Evolutionary conservation across 1,140 invertebrate species (phyloP), one percentile per base, ranked within the genome.

Genomic region (Conus betulinus): DNA sequence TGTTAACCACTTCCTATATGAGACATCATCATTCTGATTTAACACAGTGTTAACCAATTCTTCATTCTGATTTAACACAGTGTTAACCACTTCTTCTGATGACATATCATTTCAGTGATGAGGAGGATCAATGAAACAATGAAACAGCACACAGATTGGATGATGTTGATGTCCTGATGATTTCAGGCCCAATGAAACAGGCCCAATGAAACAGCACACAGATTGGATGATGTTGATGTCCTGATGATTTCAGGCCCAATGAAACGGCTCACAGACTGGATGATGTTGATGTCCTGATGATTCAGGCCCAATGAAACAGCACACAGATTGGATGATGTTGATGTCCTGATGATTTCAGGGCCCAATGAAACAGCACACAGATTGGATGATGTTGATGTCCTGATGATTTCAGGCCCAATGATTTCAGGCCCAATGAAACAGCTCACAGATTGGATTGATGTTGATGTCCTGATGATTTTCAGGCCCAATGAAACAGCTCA

Each of bases 131-230:
- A 39, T 39, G 39, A 39, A 39, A 39, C 39, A 39, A 91, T 76
- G 94, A 95, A 90, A 84, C 91, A 76, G 98, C 98, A 3, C 97
- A 97, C 13, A 95, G 98, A 91, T 39, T 39, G 39, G 39, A 39
- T 39, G 39, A 39, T 39, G 39, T 39, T 39, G 39, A 39, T 88
- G 52, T 88, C 74, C 78, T 87, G 39, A 76, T 84, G 57, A 84
- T 83, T 87, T 5, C 85, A 94, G 93, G 79, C 86, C 78, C 60
- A 92, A 91, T 71, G 94, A 95, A 89, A 84, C 91, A 78, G 98
- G 39, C 39, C 39, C 39, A 39, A 39, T 39, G 39, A 39, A 39
- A 39, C 39, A 39, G 39, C 98, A 4, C 97, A 97, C 15, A 95
- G 98, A 91, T 39, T 39, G 39, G 39, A 39, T 39, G 39, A 39